Evolutionary conservation across 2,888 invertebrate genomes (phyloP), one percentile per base, ranked within the genome.

Genomic region (Drosophila siamana): DNA sequence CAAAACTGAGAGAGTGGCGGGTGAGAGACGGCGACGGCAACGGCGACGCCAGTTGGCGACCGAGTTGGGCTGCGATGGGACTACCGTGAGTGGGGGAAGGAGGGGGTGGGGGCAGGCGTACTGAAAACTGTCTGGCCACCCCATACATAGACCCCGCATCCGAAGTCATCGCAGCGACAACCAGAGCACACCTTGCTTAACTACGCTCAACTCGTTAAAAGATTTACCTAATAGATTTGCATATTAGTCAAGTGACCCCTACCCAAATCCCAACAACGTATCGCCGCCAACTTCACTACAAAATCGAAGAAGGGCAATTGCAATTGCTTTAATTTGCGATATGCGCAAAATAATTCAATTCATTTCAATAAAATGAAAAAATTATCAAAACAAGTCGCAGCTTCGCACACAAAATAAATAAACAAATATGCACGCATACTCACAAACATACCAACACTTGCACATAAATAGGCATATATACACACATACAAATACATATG

Each of bases 351-450:
- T 77, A 70, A 77, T 78, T 74, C 41, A 78, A 77, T 77, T 78
- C 78, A 78, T 70, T 77, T 77, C 67, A 74, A 80, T 69, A 74
- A 74, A 74, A 61, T 62, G 26, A 68, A 76, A 65, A 76, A 69
- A 78, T 70, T 80, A 83, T 81, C 73, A 82, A 84, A 79, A 77
- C 85, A 77, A 78, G 78, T 78, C 78, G 84, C 75, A 78, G 77
- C 86, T 74, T 74, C 71, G 72, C 76, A 74, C 72, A 69, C 69
- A 74, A 64, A 64, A 75, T 52, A 72, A 56, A 75, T 47, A 73
- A 67, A 52, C 54, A 72, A 56, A 75, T 47, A 73, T 65, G 48
- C 43, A 64, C 47, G 69, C 51, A 54, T 47, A 60, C 43, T 59
- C 47, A 65, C 51, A 54, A 43, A 60, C 69, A 74, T 56, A 67